A percentile compares a stretch with the other conserved stretches of the same genome.
Evolutionary conservation across 2,888 invertebrate species (phyloP).

Genomic region (Trichogramma evanescens): DNA sequence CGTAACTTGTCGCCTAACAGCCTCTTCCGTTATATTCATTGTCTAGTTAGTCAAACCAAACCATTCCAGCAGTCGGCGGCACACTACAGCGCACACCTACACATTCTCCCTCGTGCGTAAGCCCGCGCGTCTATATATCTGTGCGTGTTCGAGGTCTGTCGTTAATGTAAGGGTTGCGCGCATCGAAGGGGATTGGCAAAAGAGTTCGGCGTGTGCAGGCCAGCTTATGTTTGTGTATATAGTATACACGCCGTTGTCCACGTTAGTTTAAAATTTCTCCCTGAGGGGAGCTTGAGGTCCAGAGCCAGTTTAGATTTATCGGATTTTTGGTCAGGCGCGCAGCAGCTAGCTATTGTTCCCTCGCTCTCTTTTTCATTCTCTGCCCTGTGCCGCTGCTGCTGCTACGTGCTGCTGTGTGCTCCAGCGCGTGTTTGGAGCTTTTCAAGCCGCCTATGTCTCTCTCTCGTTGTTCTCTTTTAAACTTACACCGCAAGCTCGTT

Average conservation of each 20-base stretch:
- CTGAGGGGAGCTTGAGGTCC: constrained; percentile 44
- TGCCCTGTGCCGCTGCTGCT: constrained; percentile 38
- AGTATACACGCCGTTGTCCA: constrained; percentile 4
- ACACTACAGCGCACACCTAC: neutral
- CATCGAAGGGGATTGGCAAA: constrained; percentile 12
- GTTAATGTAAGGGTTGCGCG: constrained; percentile 45
- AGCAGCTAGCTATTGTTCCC: constrained; percentile 41
- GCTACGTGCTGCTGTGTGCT: constrained; percentile 47
- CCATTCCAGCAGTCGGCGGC: too few species aligned
- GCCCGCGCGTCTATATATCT: constrained; percentile 29
- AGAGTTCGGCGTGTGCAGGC: constrained; percentile 8
- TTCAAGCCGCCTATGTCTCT: neutral
- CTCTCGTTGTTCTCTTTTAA: constrained; percentile 22
- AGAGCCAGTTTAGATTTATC: constrained; percentile 47
- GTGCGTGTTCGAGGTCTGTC: constrained; percentile 29
- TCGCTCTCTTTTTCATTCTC: constrained; percentile 26
- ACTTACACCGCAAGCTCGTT: too few species aligned
- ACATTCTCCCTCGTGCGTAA: constrained; percentile 14
- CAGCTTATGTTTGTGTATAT: neutral
- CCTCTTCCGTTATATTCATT: too few species aligned
- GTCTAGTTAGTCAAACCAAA: too few species aligned
- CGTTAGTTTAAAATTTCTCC: constrained; percentile 45
- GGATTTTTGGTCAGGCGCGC: constrained; percentile 49
- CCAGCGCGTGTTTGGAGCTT: too few species aligned
- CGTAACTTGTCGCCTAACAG: neutral